These are phyloP conservation scores for Etheostoma perlongum DNA, from an alignment of 2,797 vertebrate genomes.

Conservation along the genomic window DNA sequence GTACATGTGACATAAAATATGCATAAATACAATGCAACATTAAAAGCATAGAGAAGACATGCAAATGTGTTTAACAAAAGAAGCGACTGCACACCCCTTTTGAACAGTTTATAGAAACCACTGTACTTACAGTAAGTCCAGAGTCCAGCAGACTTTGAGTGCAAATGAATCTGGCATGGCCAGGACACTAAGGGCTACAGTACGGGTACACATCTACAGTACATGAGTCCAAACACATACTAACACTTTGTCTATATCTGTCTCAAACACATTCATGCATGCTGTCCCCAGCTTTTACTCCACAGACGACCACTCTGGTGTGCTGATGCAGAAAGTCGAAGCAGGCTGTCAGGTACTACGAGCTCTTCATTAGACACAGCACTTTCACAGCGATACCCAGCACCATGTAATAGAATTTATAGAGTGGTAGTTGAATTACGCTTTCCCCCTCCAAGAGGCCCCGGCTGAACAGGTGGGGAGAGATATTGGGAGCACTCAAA, in stretches of 20 bases:
- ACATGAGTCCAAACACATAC: constrained; percentile 13
- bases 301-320: constrained; percentile 34
- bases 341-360: constrained; percentile 56
- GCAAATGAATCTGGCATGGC: constrained; percentile 21
- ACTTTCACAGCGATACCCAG: constrained; percentile 64
- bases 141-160: background rate
- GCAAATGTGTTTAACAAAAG: constrained; percentile 41
- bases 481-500: constrained; percentile 50
- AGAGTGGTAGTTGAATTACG: constrained; percentile 76
- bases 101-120: background rate
- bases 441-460: constrained; percentile 47
- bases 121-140: background rate
- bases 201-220: constrained; percentile 5
- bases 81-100: constrained; percentile 19
- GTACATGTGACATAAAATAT: constrained; percentile 17
- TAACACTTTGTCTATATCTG: constrained; percentile 23
- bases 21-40: constrained; percentile 5
- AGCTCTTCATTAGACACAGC: constrained; percentile 75
- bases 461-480: constrained; percentile 45
- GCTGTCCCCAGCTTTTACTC: constrained; percentile 19
- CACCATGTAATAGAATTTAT: constrained; percentile 74
- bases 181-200: constrained; percentile 9
- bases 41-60: constrained; percentile 8
- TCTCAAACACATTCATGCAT: constrained; percentile 23
- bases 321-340: constrained; percentile 49